Base-by-base conservation (phyloP, 1,140 invertebrate species). In the Andrena cerasifolii region DNA sequence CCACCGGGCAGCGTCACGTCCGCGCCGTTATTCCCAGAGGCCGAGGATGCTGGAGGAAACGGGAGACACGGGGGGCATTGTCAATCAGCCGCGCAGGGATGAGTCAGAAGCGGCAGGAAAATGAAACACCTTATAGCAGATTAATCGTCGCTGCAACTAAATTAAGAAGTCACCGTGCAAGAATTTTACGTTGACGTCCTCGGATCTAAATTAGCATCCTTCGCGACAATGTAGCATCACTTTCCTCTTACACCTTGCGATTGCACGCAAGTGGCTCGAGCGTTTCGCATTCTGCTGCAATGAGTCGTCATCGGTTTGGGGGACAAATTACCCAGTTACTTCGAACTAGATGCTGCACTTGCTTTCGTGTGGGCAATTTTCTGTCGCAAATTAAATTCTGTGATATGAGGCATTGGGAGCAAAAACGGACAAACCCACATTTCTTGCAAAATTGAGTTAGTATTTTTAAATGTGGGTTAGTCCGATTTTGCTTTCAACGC, bases 181-280 rank as follows among this genome's bases (percentile, higher is more conserved):
- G 66, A 77, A 77, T 40, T 59, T 77, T 43, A 53, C 54, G 33
- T 70, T 28, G 31, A 40, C 33, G 66, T 53, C 33, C 66, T 49
- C 26, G 75, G 8, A 18, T 77, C 67, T 56, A 71, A 77, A 77
- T 77, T 77, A 77, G 56, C 47, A 18, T 26, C 0, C 21, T 36
- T n/a, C 28, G n/a, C 47, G 24, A 54, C 62, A 24, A 28, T 7
- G 24, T 75, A 24, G 10, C 28, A 12, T n/a, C 8, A 10, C 36
- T 31, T 66, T 51, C 59, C 24, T 45, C 40, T 28, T 18, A 63
- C 3, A 49, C 47, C 53, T 8, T 54, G 24, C 21, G 21, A 26
- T 24, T n/a, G n/a, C n/a, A n/a, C n/a, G n/a, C n/a, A 24, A 56
- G 26, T 56, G 31, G 53, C 31, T 56, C 26, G 16, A 54, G 28